Percentiles rank a stretch among this genome's conserved stretches.
Conservation (phyloP, 2,113 vertebrate species). For the Neomonachus schauinslandi region DNA sequence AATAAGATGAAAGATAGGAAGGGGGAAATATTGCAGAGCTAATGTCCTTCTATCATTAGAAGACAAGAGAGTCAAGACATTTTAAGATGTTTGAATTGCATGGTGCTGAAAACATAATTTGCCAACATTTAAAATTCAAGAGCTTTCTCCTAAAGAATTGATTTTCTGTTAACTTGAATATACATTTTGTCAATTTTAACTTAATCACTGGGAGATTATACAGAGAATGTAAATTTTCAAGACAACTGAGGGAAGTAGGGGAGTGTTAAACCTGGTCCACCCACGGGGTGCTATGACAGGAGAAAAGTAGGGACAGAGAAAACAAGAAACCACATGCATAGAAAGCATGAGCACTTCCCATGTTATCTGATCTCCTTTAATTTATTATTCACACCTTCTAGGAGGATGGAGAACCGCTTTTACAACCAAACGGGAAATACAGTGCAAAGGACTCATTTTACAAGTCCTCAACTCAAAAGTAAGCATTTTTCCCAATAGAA, state of each 20-base stretch:
- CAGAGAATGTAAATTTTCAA: background rate
- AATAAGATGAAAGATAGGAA: background rate
- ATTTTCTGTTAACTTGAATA: background rate
- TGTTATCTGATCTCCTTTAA: background rate
- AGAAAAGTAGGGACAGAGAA: background rate
- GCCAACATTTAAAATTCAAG: background rate
- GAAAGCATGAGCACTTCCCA: background rate
- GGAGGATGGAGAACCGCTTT: constrained; percentile 7
- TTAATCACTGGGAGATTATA: background rate
- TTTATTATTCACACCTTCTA: constrained; percentile 14
- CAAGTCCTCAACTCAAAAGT: constrained; percentile 87
- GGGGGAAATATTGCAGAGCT: background rate
- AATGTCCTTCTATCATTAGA: background rate
- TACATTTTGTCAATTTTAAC: background rate
- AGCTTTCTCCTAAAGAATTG: background rate
- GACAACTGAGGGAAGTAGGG: background rate
- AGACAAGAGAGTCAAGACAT: background rate
- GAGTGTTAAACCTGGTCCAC: background rate
- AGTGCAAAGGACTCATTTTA: constrained; percentile 81
- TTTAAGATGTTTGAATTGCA: background rate
- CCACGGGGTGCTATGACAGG: background rate
- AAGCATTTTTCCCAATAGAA: constrained; percentile 60
- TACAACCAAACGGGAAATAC: constrained; percentile 52
- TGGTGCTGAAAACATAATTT: background rate
- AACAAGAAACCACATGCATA: background rate